Conservation (phyloP, 92 coral and sea anemone genomes). For the Phenganax subtilis region DNA sequence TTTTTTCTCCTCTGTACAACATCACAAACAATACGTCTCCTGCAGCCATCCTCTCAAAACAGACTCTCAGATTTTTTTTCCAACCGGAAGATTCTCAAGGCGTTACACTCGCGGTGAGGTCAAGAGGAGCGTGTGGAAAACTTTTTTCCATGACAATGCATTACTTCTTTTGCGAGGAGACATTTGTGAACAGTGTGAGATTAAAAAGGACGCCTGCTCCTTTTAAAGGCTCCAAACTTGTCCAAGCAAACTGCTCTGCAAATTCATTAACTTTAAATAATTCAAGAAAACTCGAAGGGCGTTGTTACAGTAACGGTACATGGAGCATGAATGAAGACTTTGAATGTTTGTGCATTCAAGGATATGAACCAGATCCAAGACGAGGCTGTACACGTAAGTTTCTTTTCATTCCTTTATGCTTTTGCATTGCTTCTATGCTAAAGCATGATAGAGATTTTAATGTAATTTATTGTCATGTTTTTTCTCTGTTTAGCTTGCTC, state of each 20-base stretch:
- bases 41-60: not conserved
- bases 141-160: slow-evolving; percentile 45
- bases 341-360: slow-evolving; percentile 61
- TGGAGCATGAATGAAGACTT: slow-evolving; percentile 55
- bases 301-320: slow-evolving; percentile 63
- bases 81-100: not conserved
- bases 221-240: slow-evolving; percentile 30
- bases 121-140: slow-evolving; percentile 53
- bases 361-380: slow-evolving; percentile 45
- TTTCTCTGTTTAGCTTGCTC: slow-evolving; percentile 10
- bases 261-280: slow-evolving; percentile 20
- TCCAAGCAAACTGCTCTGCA: slow-evolving; percentile 59
- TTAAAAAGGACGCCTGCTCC: slow-evolving; percentile 61
- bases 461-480: not conserved
- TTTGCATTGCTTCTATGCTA: not conserved
- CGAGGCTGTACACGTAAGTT: slow-evolving; percentile 17
- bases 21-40: not conserved
- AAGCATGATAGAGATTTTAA: not conserved
- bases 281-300: slow-evolving; percentile 35
- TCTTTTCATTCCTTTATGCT: not conserved
- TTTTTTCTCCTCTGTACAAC: not conserved
- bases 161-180: slow-evolving; percentile 58
- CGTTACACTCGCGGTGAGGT: slow-evolving; percentile 26
- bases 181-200: slow-evolving; percentile 37
- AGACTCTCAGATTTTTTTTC: not conserved